These are phyloP conservation scores for Colinus virginianus DNA, from an alignment of 2,113 vertebrate genomes.

Conservation along the genomic window DNA sequence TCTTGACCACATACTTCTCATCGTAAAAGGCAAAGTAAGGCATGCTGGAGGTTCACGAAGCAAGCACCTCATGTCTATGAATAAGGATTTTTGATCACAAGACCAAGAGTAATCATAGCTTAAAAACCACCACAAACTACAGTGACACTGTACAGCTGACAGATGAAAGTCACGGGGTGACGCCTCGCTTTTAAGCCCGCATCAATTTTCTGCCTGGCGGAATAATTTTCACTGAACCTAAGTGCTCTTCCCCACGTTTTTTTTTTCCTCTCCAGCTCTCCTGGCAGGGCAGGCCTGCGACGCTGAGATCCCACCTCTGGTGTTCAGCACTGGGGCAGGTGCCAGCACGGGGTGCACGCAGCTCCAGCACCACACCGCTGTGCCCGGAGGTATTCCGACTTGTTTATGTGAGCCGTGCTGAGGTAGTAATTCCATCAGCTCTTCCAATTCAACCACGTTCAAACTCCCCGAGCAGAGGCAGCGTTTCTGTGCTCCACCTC, in stretches of 20 bases:
- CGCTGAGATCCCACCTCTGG: neutral
- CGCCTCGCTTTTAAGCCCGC: neutral
- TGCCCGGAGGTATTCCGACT: slow-evolving; percentile 1
- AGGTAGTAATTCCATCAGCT: slow-evolving; percentile 45
- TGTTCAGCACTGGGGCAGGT: neutral
- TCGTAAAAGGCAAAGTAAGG: neutral
- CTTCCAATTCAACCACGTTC: slow-evolving; percentile 55
- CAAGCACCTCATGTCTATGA: neutral
- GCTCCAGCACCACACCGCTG: neutral
- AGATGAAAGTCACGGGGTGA: neutral
- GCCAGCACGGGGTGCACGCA: neutral
- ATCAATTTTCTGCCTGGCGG: neutral
- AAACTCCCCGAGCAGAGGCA: neutral
- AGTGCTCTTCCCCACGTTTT: neutral
- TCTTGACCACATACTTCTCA: neutral
- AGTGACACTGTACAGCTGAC: neutral
- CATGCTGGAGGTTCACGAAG: neutral
- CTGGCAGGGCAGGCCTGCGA: neutral
- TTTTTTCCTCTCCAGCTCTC: neutral
- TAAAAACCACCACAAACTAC: neutral
- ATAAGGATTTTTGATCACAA: neutral
- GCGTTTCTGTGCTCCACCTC: neutral
- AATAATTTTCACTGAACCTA: neutral
- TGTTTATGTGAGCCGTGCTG: slow-evolving; percentile 15
- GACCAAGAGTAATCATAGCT: neutral